These are phyloP conservation scores for Trigoniulus corallinus DNA, from an alignment of 1,140 invertebrate genomes.

Conservation along the genomic window DNA sequence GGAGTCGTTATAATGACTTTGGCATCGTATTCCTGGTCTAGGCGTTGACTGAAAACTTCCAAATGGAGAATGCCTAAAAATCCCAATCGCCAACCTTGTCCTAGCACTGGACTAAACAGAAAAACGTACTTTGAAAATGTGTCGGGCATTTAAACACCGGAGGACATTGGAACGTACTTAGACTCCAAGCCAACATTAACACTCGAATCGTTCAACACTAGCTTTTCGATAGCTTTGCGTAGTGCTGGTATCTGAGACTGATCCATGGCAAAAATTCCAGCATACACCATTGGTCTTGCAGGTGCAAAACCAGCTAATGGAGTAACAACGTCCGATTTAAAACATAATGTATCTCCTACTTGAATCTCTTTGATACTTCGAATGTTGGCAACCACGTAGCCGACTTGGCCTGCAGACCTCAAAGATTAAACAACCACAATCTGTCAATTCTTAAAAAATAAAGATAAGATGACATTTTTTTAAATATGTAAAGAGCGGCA, in stretches of 20 bases:
- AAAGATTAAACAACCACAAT: conserved; percentile 6
- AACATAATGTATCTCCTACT: conserved; percentile 71
- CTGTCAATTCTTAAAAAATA: not conserved
- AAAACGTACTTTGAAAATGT: conserved; percentile 4
- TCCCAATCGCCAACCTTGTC: conserved; percentile 82
- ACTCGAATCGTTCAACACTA: conserved; percentile 85
- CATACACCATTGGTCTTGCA: conserved; percentile 79
- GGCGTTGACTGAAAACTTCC: conserved; percentile 84
- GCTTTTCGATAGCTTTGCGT: conserved; percentile 68
- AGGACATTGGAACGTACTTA: conserved; percentile 38
- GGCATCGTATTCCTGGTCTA: conserved; percentile 84
- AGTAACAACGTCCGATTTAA: conserved; percentile 33
- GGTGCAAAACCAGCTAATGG: conserved; percentile 45
- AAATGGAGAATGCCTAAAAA: conserved; percentile 89
- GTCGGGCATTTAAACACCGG: not conserved
- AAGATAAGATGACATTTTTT: conserved; percentile 2
- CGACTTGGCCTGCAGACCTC: conserved; percentile 62
- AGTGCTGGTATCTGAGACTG: conserved; percentile 60
- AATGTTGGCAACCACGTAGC: conserved; percentile 67
- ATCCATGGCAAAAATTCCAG: conserved; percentile 83
- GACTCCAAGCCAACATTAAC: conserved; percentile 59
- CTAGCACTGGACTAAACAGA: conserved; percentile 60
- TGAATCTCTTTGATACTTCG: conserved; percentile 52
- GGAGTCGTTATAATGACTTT: conserved; percentile 81
- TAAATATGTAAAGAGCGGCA: not conserved